A percentile compares a stretch with the other conserved stretches of the same genome.
Evolutionary conservation across 2,888 invertebrate genomes (phyloP).

Genomic region (Epinotia ramella): DNA sequence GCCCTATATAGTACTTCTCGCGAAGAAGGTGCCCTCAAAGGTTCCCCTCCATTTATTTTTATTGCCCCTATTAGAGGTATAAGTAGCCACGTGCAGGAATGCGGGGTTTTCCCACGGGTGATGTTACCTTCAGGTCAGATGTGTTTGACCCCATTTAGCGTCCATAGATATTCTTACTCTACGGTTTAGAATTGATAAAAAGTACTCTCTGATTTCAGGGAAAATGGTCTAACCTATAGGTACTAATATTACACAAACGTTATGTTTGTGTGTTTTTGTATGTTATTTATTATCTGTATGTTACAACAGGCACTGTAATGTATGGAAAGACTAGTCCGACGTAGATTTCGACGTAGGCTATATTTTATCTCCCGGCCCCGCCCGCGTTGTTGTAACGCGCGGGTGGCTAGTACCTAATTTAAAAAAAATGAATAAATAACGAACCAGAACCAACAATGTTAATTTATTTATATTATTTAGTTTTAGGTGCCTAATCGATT

Average conservation of each 20-base stretch:
- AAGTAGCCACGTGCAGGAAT: constrained; percentile 51
- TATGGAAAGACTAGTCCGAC: no score
- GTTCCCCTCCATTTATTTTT: constrained; percentile 60
- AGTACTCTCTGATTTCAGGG: neutral
- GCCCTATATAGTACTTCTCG: constrained; percentile 55
- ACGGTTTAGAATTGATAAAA: neutral
- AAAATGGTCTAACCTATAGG: no score
- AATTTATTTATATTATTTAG: neutral
- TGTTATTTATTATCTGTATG: no score
- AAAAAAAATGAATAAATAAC: neutral
- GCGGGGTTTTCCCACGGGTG: constrained; percentile 57
- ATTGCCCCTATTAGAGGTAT: constrained; percentile 53
- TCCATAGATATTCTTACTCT: constrained; percentile 26
- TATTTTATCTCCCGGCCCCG: no score
- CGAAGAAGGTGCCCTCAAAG: constrained; percentile 49
- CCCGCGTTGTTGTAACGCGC: no score
- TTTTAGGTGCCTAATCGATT: no score
- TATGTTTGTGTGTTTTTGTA: no score
- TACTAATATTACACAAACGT: no score
- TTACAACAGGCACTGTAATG: no score
- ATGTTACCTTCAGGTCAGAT: constrained; percentile 59
- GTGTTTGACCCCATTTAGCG: constrained; percentile 54
- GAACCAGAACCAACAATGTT: neutral
- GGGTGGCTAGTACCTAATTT: no score
- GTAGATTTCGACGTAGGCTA: no score